Evolutionary conservation across 2,113 vertebrate species (phyloP).

Genomic region (Ciconia maguari): DNA sequence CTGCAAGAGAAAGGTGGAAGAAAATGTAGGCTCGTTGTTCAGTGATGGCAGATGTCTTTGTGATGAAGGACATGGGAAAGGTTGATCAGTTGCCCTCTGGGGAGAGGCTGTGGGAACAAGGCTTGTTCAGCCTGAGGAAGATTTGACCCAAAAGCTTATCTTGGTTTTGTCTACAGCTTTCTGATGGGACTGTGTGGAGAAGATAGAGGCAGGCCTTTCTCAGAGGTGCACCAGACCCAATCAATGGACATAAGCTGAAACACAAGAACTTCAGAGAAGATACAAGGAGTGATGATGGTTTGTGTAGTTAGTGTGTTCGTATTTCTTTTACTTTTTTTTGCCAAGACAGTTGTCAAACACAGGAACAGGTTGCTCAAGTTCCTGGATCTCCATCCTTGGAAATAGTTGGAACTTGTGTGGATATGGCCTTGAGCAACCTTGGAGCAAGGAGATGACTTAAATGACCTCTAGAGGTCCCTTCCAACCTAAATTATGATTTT

Average conservation of each 20-base stretch:
- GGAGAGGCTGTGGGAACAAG: neutral
- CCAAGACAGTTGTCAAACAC: neutral
- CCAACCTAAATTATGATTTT: neutral
- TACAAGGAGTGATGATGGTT: neutral
- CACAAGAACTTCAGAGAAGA: neutral
- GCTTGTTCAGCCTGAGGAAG: neutral
- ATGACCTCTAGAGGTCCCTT: neutral
- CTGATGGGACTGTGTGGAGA: neutral
- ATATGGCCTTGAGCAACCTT: neutral
- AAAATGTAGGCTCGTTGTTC: neutral
- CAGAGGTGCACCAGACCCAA: neutral
- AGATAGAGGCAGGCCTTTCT: neutral
- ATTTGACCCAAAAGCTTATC: neutral
- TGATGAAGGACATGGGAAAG: neutral
- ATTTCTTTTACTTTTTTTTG: neutral
- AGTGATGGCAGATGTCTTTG: neutral
- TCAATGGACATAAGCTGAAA: neutral
- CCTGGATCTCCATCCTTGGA: neutral
- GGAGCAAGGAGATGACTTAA: neutral
- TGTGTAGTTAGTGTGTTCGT: neutral
- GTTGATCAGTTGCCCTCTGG: neutral
- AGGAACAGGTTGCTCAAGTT: neutral
- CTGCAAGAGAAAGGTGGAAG: neutral
- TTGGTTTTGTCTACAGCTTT: neutral
- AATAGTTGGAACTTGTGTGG: neutral